These are phyloP conservation scores for Eupithecia inturbata DNA, from an alignment of 2,888 invertebrate species.

Conservation along the genomic window DNA sequence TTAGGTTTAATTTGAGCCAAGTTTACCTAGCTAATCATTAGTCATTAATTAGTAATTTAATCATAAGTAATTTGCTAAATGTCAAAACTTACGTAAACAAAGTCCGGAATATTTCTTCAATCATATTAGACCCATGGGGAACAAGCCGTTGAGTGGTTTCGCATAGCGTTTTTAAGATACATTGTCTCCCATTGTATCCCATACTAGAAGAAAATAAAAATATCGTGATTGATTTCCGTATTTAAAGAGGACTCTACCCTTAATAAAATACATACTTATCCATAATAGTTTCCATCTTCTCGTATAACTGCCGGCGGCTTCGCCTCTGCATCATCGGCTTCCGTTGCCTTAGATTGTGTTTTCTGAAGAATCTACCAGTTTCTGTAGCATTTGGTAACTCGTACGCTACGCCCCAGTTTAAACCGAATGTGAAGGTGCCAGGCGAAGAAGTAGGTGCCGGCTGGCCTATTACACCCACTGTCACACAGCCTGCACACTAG, in stretches of 20 bases:
- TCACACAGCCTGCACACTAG: conserved; percentile 85
- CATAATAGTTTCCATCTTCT: conserved; percentile 87
- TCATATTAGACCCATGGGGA: conserved; percentile 82
- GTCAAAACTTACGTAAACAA: conserved; percentile 84
- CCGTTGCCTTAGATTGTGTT: conserved; percentile 47
- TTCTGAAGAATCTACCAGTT: conserved; percentile 60
- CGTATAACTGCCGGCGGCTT: conserved; percentile 87
- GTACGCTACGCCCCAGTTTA: conserved; percentile 89
- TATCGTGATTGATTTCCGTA: not conserved
- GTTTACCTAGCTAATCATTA: not conserved
- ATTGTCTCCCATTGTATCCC: conserved; percentile 87
- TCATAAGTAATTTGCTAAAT: not conserved
- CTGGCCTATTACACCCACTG: conserved; percentile 84
- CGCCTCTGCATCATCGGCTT: conserved; percentile 80
- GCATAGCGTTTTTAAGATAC: conserved; percentile 87
- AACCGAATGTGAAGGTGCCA: conserved; percentile 85
- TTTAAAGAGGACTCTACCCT: not conserved
- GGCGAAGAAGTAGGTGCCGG: conserved; percentile 76
- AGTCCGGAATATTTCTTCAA: conserved; percentile 86
- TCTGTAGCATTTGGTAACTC: conserved; percentile 84
- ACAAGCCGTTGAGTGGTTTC: conserved; percentile 85
- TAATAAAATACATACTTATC: conserved; percentile 85
- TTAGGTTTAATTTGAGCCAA: too few species aligned
- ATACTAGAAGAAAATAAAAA: conserved; percentile 75
- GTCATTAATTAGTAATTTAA: too few species aligned